These are phyloP conservation scores for Cyclargus thomasi DNA, from an alignment of 1,140 invertebrate genomes.

Conservation along the genomic window DNA sequence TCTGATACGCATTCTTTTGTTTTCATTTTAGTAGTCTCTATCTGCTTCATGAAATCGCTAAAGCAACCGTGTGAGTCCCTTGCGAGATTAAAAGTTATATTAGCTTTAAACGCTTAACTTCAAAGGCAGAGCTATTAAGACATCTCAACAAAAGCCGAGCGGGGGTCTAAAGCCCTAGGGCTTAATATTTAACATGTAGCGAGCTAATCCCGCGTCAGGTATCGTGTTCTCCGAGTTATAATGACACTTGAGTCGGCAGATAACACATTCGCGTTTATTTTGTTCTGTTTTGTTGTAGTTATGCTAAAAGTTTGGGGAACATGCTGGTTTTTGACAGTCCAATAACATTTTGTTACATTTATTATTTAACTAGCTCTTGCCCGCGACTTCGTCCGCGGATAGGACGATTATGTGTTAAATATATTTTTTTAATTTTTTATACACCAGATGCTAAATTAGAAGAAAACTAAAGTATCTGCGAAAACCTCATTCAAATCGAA, in stretches of 20 bases:
- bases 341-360: too few relatives aligned
- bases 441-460: too few relatives aligned
- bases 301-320: neutral
- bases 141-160: neutral
- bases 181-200: neutral
- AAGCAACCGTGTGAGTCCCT: neutral
- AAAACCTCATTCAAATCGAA: too few relatives aligned
- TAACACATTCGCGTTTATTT: neutral
- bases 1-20: too few relatives aligned
- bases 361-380: too few relatives aligned
- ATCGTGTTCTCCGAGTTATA: neutral
- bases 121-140: neutral
- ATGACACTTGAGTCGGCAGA: neutral
- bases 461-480: too few relatives aligned
- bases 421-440: too few relatives aligned
- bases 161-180: neutral
- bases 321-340: neutral
- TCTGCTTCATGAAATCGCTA: too few relatives aligned
- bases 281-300: neutral
- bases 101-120: neutral
- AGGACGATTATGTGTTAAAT: too few relatives aligned
- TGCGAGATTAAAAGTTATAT: neutral
- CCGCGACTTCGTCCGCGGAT: too few relatives aligned
- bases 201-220: neutral
- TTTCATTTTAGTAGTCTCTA: too few relatives aligned